Evolutionary conservation across 2,888 invertebrate genomes (phyloP).

Genomic region (Dicyrtomina minuta): DNA sequence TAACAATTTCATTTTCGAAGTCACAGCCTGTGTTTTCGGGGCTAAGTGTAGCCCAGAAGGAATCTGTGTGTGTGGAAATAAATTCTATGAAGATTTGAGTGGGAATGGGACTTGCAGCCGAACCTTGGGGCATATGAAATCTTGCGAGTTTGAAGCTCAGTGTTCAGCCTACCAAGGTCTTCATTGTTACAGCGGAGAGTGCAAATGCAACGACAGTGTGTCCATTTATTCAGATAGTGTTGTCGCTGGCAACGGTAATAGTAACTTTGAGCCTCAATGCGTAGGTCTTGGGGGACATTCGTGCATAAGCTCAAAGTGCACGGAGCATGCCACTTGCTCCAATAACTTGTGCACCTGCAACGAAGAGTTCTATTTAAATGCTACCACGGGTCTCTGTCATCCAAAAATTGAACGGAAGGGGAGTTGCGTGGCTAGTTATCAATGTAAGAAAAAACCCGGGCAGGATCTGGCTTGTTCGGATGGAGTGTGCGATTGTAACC

Average conservation of each 20-base stretch:
- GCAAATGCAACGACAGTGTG: background rate
- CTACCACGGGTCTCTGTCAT: background rate
- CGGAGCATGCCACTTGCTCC: conserved; percentile 4
- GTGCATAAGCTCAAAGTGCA: background rate
- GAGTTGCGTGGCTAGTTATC: background rate
- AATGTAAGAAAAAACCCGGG: conserved; percentile 12
- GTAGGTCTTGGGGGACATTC: background rate
- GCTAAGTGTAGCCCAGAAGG: conserved; percentile 4
- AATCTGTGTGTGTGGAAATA: background rate
- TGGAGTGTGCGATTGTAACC: conserved; percentile 20
- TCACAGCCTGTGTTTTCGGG: conserved; percentile 3
- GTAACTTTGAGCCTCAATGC: no score
- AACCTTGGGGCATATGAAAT: background rate
- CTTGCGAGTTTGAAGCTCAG: background rate
- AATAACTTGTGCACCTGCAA: background rate
- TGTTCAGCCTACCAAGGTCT: background rate
- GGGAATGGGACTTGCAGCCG: conserved; percentile 5
- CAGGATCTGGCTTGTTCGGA: background rate
- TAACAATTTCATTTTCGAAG: background rate
- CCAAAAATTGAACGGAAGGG: background rate
- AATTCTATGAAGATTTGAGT: conserved; percentile 4
- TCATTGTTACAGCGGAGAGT: background rate
- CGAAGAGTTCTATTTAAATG: background rate
- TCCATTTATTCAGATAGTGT: no score
- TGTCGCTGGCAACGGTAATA: background rate